A percentile compares a stretch with the other conserved stretches of the same genome.
Evolutionary conservation across 2,797 vertebrate species (phyloP).

Genomic region (Brachymystax lenok): DNA sequence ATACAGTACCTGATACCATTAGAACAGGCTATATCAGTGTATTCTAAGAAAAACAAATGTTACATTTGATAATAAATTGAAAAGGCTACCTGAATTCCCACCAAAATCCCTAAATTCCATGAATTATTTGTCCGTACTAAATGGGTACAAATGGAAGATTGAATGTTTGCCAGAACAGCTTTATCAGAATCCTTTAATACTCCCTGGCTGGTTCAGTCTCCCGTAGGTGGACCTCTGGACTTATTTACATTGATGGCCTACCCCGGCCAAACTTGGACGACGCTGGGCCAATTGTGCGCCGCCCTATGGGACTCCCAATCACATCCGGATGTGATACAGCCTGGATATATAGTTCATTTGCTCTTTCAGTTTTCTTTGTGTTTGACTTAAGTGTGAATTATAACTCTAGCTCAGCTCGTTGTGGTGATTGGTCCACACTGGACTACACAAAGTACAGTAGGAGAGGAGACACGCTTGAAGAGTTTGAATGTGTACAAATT

Average conservation of each 20-base stretch:
- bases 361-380: not conserved
- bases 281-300: not conserved
- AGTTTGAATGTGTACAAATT: too few species aligned
- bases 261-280: not conserved
- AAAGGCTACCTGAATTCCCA: too few species aligned
- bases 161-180: not conserved
- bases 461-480: not conserved
- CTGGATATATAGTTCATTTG: constrained; percentile 4
- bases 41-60: too few species aligned
- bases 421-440: not conserved
- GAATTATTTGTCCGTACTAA: too few species aligned
- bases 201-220: not conserved
- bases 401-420: not conserved
- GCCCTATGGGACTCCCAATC: too few species aligned
- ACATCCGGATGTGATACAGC: not conserved
- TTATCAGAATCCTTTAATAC: not conserved
- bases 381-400: too few species aligned
- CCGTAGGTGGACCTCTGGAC: not conserved
- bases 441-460: not conserved
- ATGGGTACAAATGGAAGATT: too few species aligned
- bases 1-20: too few species aligned
- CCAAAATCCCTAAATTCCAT: too few species aligned
- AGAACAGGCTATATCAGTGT: too few species aligned
- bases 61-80: too few species aligned
- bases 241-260: too few species aligned